Conservation (phyloP, 2,797 vertebrate species). For the Muscicapa comitata region DNA sequence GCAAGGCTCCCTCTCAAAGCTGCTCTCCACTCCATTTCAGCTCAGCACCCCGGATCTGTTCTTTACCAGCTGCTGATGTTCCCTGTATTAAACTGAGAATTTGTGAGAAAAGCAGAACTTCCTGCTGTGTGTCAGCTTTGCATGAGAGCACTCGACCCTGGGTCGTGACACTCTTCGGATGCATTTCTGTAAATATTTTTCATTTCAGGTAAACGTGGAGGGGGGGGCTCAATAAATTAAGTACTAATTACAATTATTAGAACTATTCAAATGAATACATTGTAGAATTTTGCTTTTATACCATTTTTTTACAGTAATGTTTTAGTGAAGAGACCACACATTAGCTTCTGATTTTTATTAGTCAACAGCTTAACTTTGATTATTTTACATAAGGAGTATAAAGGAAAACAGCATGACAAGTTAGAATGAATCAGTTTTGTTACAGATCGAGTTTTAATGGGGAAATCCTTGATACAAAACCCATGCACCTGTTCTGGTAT, state of each 20-base stretch:
- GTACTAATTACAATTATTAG: not conserved
- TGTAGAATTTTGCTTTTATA: not conserved
- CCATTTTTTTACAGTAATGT: not conserved
- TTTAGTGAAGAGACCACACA: not conserved
- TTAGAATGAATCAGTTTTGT: not conserved
- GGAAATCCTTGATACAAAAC: not conserved
- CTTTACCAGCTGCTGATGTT: conserved; percentile 52
- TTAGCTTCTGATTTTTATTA: not conserved
- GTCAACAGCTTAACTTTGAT: not conserved
- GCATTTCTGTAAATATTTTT: not conserved
- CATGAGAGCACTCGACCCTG: conserved; percentile 53
- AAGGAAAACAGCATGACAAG: not conserved
- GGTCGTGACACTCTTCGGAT: not conserved
- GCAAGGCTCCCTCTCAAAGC: conserved; percentile 49
- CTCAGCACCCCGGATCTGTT: conserved; percentile 55
- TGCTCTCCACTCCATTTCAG: conserved; percentile 29
- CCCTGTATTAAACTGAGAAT: conserved; percentile 54
- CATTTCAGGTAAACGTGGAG: not conserved
- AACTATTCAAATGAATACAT: not conserved
- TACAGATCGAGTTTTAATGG: not conserved
- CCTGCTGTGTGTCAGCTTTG: conserved; percentile 61
- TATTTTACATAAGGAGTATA: not conserved
- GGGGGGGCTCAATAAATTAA: not conserved
- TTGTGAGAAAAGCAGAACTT: conserved; percentile 62
- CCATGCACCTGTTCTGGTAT: not conserved